Evolutionary conservation across 2,797 vertebrate genomes (phyloP).

Genomic region (Bovichtus diacanthus): DNA sequence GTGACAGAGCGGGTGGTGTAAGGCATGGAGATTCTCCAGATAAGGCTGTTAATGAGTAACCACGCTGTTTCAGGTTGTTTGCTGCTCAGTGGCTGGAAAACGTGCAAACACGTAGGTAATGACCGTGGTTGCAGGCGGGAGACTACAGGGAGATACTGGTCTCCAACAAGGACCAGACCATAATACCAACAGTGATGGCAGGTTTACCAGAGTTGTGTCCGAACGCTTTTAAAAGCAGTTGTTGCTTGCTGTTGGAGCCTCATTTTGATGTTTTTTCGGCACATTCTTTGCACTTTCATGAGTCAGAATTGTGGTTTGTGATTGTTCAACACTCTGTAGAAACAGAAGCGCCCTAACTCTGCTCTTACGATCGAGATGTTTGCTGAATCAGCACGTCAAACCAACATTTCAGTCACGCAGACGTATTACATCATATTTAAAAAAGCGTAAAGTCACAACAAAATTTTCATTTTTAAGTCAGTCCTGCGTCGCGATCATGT

Average conservation of each 20-base stretch:
- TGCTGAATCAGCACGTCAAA: not conserved
- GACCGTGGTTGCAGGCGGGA: slow-evolving; percentile 45
- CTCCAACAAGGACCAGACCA: not conserved
- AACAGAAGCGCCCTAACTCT: not conserved
- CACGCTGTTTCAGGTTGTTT: slow-evolving; percentile 75
- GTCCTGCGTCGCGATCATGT: slow-evolving; percentile 3
- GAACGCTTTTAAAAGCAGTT: not conserved
- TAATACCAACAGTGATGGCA: not conserved
- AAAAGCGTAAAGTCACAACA: too few relatives aligned
- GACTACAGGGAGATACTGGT: slow-evolving; percentile 15
- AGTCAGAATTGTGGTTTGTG: not conserved
- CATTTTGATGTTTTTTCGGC: not conserved
- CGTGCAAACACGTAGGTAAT: slow-evolving; percentile 78
- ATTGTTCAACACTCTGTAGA: not conserved
- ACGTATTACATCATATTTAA: too few relatives aligned
- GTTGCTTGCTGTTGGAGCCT: not conserved
- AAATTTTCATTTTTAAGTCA: not conserved
- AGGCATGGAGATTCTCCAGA: slow-evolving; percentile 71
- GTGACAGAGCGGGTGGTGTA: slow-evolving; percentile 63
- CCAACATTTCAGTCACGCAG: not conserved
- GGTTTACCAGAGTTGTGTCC: not conserved
- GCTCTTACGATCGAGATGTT: not conserved
- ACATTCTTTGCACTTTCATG: not conserved
- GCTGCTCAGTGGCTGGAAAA: slow-evolving; percentile 82
- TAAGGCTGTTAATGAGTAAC: slow-evolving; percentile 83